Conservation (phyloP, 2,113 vertebrate genomes). For the Limanda limanda region DNA sequence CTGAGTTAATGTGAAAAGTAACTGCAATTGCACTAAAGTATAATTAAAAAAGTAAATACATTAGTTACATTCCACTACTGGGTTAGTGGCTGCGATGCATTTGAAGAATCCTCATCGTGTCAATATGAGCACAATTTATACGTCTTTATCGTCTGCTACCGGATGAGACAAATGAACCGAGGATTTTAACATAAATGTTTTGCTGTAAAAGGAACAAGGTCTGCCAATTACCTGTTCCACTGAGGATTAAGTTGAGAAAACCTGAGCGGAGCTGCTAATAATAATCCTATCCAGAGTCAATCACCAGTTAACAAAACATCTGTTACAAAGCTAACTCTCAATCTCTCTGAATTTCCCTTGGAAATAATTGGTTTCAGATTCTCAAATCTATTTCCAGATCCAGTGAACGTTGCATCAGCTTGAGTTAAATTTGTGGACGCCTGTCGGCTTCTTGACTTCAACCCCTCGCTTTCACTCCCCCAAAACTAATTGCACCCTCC, state of each 20-base stretch:
- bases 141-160: conserved; percentile 7
- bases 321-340: conserved; percentile 63
- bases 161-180: conserved; percentile 30
- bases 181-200: conserved; percentile 54
- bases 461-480: conserved; percentile 46
- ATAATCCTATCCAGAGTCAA: conserved; percentile 76
- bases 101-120: conserved; percentile 1
- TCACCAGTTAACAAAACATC: conserved; percentile 74
- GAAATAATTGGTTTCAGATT: conserved; percentile 76
- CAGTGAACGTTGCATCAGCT: conserved; percentile 68
- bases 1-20: too few relatives aligned
- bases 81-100: not conserved
- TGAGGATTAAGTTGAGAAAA: conserved; percentile 53
- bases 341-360: conserved; percentile 66
- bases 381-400: conserved; percentile 66
- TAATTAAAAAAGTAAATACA: not conserved
- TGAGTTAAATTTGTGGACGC: conserved; percentile 62
- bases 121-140: not conserved
- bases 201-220: conserved; percentile 32
- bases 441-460: conserved; percentile 64
- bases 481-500: conserved; percentile 55
- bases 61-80: not conserved
- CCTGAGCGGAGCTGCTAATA: conserved; percentile 63
- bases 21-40: too few relatives aligned
- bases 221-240: conserved; percentile 60